Conservation (phyloP, 1,140 invertebrate genomes). For the Epicauta chinensis region DNA sequence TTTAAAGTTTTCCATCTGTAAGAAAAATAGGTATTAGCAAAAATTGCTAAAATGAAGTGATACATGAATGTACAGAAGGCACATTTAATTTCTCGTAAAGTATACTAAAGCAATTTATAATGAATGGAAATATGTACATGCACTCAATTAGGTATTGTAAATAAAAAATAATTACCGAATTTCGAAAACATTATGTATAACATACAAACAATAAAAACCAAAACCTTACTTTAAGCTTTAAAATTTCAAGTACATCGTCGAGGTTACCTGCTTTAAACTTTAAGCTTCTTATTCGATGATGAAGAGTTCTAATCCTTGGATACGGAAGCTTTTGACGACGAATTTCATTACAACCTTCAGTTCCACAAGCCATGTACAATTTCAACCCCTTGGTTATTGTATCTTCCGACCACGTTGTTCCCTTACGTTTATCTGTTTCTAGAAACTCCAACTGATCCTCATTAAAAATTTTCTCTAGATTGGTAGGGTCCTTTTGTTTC, state of each 20-base stretch:
- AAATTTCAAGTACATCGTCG: conserved; percentile 11
- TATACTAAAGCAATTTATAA: too few species aligned
- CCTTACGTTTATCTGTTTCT: not conserved
- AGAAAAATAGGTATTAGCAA: not conserved
- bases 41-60: not conserved
- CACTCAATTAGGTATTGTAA: too few species aligned
- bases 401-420: conserved; percentile 1
- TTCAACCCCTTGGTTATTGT: conserved; percentile 5
- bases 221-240: conserved; percentile 1
- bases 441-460: conserved; percentile 5
- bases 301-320: conserved; percentile 12
- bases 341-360: conserved; percentile 17
- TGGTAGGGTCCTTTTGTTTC: not conserved
- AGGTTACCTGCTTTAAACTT: conserved; percentile 16
- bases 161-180: not conserved
- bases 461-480: conserved; percentile 5
- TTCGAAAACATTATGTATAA: not conserved
- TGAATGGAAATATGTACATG: too few species aligned
- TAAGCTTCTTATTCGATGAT: conserved; percentile 10
- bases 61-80: too few species aligned
- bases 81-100: too few species aligned
- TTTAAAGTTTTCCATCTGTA: conserved; percentile 1
- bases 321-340: conserved; percentile 8
- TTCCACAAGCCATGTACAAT: conserved; percentile 16
- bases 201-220: too few species aligned